Evolutionary conservation across 37 sponge, comb jelly and placozoan genomes (phyloP).

Genomic region (Halisarca cf. caerulea): DNA sequence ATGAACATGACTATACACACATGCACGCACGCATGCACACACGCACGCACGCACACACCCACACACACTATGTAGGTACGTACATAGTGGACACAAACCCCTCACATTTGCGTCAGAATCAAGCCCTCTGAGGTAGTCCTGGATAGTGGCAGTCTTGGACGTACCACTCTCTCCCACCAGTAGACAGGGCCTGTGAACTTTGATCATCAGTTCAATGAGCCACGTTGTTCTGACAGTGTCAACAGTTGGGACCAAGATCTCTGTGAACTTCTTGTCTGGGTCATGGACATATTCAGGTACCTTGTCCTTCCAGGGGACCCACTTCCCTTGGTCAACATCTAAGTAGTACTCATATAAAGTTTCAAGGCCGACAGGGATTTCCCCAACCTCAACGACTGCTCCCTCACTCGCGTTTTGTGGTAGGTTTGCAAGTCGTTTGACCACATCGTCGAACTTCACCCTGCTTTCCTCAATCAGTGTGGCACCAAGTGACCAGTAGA

Average conservation of each 20-base stretch:
- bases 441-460: conserved; percentile 83
- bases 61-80: background rate
- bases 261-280: conserved; percentile 74
- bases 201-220: conserved; percentile 95
- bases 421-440: conserved; percentile 82
- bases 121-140: conserved; percentile 85
- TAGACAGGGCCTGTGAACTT: conserved; percentile 83
- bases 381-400: conserved; percentile 69
- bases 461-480: conserved; percentile 90
- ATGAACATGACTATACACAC: background rate
- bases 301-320: conserved; percentile 91
- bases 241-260: conserved; percentile 97
- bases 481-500: conserved; percentile 96
- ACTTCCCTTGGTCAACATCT: conserved; percentile 59
- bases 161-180: conserved; percentile 99
- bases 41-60: too few species aligned
- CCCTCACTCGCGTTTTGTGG: conserved; percentile 69
- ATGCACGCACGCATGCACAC: too few species aligned
- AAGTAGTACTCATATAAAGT: conserved; percentile 96
- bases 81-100: background rate
- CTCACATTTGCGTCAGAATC: conserved; percentile 81
- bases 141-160: conserved; percentile 95
- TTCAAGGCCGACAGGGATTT: conserved; percentile 79
- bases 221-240: conserved; percentile 96
- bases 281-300: conserved; percentile 94